phyloP scores from a whole-genome alignment of 92 coral and sea anemone species.

The Paragorgia papillata region DNA sequence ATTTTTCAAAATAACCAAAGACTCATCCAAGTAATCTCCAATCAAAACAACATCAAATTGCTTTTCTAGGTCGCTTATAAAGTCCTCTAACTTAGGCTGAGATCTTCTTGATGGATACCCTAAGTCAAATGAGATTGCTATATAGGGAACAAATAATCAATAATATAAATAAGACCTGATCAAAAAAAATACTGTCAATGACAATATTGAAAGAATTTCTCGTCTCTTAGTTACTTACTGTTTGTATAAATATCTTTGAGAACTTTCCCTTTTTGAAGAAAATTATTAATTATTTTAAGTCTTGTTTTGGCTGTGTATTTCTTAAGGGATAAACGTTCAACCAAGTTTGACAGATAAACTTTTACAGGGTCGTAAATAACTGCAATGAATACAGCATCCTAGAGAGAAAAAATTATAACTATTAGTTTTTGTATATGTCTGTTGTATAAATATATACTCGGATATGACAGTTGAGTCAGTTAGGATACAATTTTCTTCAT shows the following conservation, averaged over 20 bases:
- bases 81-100: constrained; percentile 50
- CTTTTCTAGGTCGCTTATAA: constrained; percentile 65
- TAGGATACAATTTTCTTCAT: too few relatives aligned
- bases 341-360: neutral
- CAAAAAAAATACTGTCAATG: neutral
- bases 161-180: neutral
- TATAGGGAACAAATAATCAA: too few relatives aligned
- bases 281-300: neutral
- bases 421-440: neutral
- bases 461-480: too few relatives aligned
- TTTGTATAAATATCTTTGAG: constrained; percentile 4
- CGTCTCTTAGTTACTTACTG: constrained; percentile 16
- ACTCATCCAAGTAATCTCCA: constrained; percentile 84
- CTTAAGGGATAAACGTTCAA: neutral
- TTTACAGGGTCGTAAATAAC: constrained; percentile 73
- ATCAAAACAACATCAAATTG: constrained; percentile 75
- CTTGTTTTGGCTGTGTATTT: constrained; percentile 11
- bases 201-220: neutral
- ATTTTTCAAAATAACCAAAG: constrained; percentile 77
- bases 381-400: constrained; percentile 72
- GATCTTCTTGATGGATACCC: constrained; percentile 71
- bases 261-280: constrained; percentile 4
- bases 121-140: constrained; percentile 81
- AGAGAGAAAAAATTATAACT: neutral
- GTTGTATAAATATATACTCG: too few relatives aligned